Percentiles rank a stretch among this genome's conserved stretches.
Evolutionary conservation across 53 echinoderm and acorn worm species (phyloP).

Genomic region (Glandiceps talaboti): DNA sequence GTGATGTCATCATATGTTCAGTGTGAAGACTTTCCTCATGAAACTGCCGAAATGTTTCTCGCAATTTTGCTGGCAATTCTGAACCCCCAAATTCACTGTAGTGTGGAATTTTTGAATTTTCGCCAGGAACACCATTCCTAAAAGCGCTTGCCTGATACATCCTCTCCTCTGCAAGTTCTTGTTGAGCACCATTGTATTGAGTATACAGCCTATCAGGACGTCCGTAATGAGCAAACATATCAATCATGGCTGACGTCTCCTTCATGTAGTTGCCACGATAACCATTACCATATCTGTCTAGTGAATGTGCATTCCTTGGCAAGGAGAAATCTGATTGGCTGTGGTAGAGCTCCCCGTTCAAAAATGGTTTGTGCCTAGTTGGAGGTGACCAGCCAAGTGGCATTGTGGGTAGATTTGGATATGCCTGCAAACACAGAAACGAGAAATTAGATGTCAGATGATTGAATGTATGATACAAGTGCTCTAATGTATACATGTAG

Average conservation of each 20-base stretch:
- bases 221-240: neutral
- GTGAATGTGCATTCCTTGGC: neutral
- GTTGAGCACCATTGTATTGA: neutral
- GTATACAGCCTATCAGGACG: neutral
- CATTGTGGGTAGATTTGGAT: neutral
- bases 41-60: neutral
- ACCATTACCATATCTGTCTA: neutral
- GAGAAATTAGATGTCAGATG: too few species aligned
- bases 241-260: neutral
- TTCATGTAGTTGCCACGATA: neutral
- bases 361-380: neutral
- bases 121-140: neutral
- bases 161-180: neutral
- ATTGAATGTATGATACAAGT: too few species aligned
- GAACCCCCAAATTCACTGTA: neutral
- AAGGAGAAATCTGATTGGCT: neutral
- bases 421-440: neutral
- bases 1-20: neutral
- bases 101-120: neutral
- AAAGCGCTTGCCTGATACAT: neutral
- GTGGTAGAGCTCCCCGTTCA: neutral
- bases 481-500: too few species aligned
- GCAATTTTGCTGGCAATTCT: neutral
- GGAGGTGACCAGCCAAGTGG: neutral
- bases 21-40: neutral